Evolutionary conservation across 2,888 invertebrate species (phyloP).

Genomic region (Hydrotaea diabolus): DNA sequence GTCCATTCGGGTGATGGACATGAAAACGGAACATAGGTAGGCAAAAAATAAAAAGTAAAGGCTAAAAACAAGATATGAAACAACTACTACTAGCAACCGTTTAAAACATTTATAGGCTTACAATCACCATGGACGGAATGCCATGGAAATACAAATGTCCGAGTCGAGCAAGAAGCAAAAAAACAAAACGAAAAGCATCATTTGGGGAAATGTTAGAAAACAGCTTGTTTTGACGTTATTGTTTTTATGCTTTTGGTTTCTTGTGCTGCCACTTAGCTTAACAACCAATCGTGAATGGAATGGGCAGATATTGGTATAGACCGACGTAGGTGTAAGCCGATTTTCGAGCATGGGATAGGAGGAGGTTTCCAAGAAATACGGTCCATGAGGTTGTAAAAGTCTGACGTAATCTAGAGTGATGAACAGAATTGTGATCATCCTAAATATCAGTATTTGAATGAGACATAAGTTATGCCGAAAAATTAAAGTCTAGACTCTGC

Average conservation of each 20-base stretch:
- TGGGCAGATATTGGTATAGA: neutral
- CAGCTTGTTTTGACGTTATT: slow-evolving; percentile 44
- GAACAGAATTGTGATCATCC: no score
- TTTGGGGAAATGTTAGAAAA: slow-evolving; percentile 42
- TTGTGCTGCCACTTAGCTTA: slow-evolving; percentile 22
- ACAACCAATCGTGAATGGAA: slow-evolving; percentile 24
- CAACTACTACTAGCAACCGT: slow-evolving; percentile 30
- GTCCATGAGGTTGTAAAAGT: no score
- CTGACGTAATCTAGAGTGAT: no score
- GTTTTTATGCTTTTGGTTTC: slow-evolving; percentile 24
- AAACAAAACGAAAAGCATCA: neutral
- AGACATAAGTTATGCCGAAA: no score
- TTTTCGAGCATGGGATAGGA: no score
- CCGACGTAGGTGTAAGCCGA: no score
- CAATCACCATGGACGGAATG: neutral
- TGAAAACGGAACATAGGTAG: slow-evolving; percentile 27
- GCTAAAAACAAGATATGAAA: slow-evolving; percentile 18
- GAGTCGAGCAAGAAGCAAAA: neutral
- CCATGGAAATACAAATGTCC: slow-evolving; percentile 11
- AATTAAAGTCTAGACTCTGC: no score
- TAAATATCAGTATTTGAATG: no score
- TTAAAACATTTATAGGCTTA: slow-evolving; percentile 54
- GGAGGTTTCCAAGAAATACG: no score
- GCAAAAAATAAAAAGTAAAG: slow-evolving; percentile 14
- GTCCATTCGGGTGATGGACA: slow-evolving; percentile 59